These are phyloP conservation scores for Empidonax traillii DNA, from an alignment of 2,113 vertebrate species.

Conservation along the genomic window DNA sequence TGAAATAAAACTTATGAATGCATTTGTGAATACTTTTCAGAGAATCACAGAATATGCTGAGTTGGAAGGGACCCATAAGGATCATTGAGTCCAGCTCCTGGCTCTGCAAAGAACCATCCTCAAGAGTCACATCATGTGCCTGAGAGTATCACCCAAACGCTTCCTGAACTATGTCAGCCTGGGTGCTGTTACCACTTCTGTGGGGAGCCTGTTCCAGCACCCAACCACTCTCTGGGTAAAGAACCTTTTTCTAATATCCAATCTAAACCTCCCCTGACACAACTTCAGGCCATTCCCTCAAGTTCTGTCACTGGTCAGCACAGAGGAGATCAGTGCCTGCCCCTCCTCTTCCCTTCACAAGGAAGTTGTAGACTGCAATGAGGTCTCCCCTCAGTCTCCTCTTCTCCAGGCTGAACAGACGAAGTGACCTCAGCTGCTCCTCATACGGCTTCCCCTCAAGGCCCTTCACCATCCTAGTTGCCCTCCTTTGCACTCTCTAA, in stretches of 20 bases:
- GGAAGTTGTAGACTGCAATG: neutral
- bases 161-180: neutral
- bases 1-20: conserved; percentile 45
- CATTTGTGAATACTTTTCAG: conserved; percentile 4
- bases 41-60: neutral
- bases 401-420: neutral
- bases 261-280: neutral
- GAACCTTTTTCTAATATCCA: neutral
- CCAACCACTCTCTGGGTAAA: neutral
- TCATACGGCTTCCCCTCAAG: neutral
- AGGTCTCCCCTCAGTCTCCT: neutral
- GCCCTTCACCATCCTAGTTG: neutral
- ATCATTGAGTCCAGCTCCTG: neutral
- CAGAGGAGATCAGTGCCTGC: neutral
- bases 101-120: neutral
- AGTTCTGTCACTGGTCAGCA: neutral
- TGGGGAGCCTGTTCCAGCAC: neutral
- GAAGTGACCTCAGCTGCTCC: neutral
- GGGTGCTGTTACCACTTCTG: neutral
- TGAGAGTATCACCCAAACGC: neutral
- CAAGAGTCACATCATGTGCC: neutral
- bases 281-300: neutral
- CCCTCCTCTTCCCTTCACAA: neutral
- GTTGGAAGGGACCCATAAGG: neutral
- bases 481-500: neutral